phyloP scores from a whole-genome alignment of 2,888 invertebrate species.

The Melikaiella ostensackeni region DNA sequence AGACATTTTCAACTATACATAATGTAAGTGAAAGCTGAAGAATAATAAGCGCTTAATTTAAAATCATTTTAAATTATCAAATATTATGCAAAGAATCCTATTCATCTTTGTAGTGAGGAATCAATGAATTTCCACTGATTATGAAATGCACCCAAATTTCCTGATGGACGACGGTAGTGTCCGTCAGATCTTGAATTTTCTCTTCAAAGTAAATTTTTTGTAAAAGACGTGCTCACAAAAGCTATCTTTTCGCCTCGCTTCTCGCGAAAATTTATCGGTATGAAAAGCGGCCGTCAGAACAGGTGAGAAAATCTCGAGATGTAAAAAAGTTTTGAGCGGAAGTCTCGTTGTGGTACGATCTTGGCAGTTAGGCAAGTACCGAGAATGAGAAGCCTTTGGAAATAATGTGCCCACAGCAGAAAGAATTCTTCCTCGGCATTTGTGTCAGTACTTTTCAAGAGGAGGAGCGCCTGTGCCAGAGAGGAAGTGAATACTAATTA shows the following conservation, averaged over 20 bases:
- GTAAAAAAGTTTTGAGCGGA: slow-evolving; percentile 35
- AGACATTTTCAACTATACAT: too few relatives aligned
- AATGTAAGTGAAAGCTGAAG: too few relatives aligned
- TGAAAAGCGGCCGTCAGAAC: slow-evolving; percentile 14
- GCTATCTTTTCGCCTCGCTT: slow-evolving; percentile 1
- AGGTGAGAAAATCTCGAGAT: slow-evolving; percentile 25
- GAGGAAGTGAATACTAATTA: slow-evolving; percentile 76
- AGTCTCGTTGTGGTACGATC: slow-evolving; percentile 28
- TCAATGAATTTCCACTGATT: too few relatives aligned
- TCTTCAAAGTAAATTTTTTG: too few relatives aligned
- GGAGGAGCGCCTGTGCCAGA: slow-evolving; percentile 41
- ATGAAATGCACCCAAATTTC: too few relatives aligned
- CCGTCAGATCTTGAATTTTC: too few relatives aligned
- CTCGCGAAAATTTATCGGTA: slow-evolving; percentile 37
- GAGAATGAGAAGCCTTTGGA: slow-evolving; percentile 57
- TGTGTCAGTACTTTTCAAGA: slow-evolving; percentile 43
- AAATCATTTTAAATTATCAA: too few relatives aligned
- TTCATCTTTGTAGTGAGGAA: too few relatives aligned
- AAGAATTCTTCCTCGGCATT: slow-evolving; percentile 63
- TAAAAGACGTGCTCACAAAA: not conserved
- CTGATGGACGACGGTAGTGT: too few relatives aligned
- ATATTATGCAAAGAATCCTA: too few relatives aligned
- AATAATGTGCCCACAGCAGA: slow-evolving; percentile 71
- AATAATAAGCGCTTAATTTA: too few relatives aligned
- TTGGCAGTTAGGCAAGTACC: slow-evolving; percentile 44